A percentile compares a stretch with the other conserved stretches of the same genome.
These are phyloP conservation scores for Oplegnathus fasciatus DNA, from an alignment of 2,113 vertebrate species.

Conservation along the genomic window DNA sequence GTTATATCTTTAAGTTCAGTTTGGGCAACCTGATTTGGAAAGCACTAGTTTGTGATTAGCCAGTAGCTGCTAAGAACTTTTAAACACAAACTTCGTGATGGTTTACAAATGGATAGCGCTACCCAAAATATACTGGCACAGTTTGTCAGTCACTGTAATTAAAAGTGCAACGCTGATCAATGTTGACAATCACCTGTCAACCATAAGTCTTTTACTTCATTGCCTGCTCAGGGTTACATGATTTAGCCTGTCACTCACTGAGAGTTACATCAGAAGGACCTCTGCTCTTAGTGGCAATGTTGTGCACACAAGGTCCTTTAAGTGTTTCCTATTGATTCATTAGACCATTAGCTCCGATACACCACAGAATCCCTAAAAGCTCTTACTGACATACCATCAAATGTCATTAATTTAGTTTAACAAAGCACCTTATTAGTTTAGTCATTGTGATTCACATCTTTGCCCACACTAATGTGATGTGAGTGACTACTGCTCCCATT, in stretches of 20 bases:
- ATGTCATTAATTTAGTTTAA: slow-evolving; percentile 31
- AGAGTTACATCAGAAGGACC: slow-evolving; percentile 12
- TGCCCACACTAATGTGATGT: slow-evolving; percentile 18
- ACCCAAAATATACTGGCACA: not conserved
- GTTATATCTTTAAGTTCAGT: too few relatives aligned
- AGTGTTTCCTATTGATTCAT: slow-evolving; percentile 72
- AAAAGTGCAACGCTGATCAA: slow-evolving; percentile 31
- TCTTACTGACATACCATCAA: slow-evolving; percentile 26
- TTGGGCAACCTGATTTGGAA: not conserved
- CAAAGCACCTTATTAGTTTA: slow-evolving; percentile 20
- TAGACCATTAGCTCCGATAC: slow-evolving; percentile 43
- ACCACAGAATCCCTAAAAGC: slow-evolving; percentile 46
- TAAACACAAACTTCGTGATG: not conserved
- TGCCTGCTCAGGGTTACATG: slow-evolving; percentile 14
- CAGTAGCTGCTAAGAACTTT: not conserved
- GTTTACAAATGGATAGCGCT: not conserved
- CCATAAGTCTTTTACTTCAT: slow-evolving; percentile 31
- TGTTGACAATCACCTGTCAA: slow-evolving; percentile 35
- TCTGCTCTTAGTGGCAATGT: slow-evolving; percentile 32
- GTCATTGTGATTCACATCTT: slow-evolving; percentile 33
- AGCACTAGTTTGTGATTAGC: not conserved
- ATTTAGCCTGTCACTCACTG: slow-evolving; percentile 21
- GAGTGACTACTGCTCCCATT: slow-evolving; percentile 5
- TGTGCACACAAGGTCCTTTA: slow-evolving; percentile 45
- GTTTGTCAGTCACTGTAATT: slow-evolving; percentile 25